phyloP scores from a whole-genome alignment of 2,797 vertebrate species.

The Rhinatrema bivittatum region DNA sequence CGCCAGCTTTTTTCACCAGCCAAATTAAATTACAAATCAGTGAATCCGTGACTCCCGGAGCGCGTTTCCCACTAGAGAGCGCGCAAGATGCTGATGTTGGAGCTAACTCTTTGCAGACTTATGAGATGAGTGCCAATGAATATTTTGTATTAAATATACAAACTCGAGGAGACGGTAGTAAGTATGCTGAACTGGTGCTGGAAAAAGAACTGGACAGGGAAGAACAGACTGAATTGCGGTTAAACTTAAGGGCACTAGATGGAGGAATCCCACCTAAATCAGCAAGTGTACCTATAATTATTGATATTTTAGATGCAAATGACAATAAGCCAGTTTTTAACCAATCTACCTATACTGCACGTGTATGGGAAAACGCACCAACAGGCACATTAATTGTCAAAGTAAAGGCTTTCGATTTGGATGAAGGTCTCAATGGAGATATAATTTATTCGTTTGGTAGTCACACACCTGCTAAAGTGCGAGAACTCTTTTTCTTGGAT shows the following conservation, averaged over 20 bases:
- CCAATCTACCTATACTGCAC: slow-evolving; percentile 52
- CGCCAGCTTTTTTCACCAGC: slow-evolving; percentile 54
- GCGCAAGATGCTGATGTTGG: slow-evolving; percentile 62
- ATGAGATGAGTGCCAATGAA: slow-evolving; percentile 51
- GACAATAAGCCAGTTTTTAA: slow-evolving; percentile 56
- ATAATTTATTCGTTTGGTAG: slow-evolving; percentile 57
- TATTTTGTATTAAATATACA: slow-evolving; percentile 55
- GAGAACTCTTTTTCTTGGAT: slow-evolving; percentile 54
- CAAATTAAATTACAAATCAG: slow-evolving; percentile 57
- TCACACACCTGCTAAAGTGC: slow-evolving; percentile 45
- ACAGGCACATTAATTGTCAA: slow-evolving; percentile 32
- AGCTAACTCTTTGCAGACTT: slow-evolving; percentile 57
- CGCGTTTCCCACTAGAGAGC: slow-evolving; percentile 64
- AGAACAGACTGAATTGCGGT: slow-evolving; percentile 36
- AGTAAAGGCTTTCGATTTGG: slow-evolving; percentile 45
- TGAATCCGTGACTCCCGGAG: slow-evolving; percentile 52
- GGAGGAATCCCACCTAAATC: slow-evolving; percentile 51
- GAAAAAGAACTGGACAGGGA: slow-evolving; percentile 54
- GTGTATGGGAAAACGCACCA: slow-evolving; percentile 40
- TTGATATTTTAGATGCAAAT: slow-evolving; percentile 51
- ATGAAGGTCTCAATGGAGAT: slow-evolving; percentile 57
- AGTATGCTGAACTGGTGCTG: slow-evolving; percentile 55
- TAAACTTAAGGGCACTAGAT: slow-evolving; percentile 51
- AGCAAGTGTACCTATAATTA: slow-evolving; percentile 42
- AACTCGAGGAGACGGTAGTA: slow-evolving; percentile 48